phyloP scores from a whole-genome alignment of 2,797 vertebrate genomes.

The Rallus crepitans region DNA sequence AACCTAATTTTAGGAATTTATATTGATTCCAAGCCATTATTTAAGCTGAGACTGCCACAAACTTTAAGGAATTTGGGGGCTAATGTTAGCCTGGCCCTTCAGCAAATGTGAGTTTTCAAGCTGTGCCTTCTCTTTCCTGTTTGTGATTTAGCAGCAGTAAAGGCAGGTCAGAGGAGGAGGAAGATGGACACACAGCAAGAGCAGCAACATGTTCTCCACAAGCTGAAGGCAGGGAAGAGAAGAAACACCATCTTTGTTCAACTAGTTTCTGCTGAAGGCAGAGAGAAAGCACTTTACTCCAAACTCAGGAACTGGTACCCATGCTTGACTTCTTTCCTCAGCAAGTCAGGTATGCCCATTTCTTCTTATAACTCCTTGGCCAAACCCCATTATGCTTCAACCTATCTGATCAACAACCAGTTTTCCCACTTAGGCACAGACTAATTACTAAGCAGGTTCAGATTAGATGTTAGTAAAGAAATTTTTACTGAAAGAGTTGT shows the following conservation, averaged over 20 bases:
- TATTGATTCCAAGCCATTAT: not conserved
- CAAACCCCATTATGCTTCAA: not conserved
- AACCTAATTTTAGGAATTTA: not conserved
- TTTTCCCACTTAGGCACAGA: not conserved
- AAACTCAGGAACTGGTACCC: not conserved
- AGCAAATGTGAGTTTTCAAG: not conserved
- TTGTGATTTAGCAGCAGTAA: not conserved
- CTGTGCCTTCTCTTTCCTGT: not conserved
- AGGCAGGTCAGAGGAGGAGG: not conserved
- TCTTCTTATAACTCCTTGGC: not conserved
- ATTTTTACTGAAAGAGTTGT: too few species aligned
- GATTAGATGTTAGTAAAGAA: too few species aligned
- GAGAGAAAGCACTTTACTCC: not conserved
- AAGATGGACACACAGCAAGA: not conserved
- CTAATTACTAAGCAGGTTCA: too few species aligned
- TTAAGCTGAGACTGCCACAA: not conserved
- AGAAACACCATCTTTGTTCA: not conserved
- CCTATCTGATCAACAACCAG: fast-evolving
- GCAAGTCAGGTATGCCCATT: not conserved
- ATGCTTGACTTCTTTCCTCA: not conserved
- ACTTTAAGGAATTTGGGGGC: not conserved
- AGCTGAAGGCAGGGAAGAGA: not conserved
- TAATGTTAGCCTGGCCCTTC: not conserved
- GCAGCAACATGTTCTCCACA: not conserved
- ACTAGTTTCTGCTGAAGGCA: not conserved